Conservation (phyloP, 2,888 invertebrate genomes). For the Acanthosepion esculentum region DNA sequence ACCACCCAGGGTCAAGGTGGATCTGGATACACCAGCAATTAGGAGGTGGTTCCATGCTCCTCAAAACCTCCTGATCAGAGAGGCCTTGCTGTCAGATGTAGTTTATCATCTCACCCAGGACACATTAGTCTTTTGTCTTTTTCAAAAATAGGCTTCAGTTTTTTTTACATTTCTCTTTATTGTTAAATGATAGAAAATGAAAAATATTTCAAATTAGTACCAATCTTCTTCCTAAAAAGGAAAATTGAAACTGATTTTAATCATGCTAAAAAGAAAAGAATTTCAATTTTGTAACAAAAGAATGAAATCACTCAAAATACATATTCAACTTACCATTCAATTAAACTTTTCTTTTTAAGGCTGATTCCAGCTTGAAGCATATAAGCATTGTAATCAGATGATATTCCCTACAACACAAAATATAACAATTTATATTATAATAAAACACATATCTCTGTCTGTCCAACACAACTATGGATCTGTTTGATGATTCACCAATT, state of each 20-base stretch:
- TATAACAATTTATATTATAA: not conserved
- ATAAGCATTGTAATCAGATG: conserved; percentile 75
- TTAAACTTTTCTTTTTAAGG: conserved; percentile 62
- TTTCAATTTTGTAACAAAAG: not conserved
- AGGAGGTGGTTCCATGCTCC: too few species aligned
- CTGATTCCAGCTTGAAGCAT: conserved; percentile 79
- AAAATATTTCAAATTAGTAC: not conserved
- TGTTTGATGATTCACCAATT: too few species aligned
- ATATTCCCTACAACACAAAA: conserved; percentile 67
- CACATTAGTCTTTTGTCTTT: too few species aligned
- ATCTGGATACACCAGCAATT: too few species aligned
- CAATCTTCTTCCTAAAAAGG: too few species aligned
- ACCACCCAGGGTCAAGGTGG: too few species aligned
- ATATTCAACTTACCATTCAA: conserved; percentile 66
- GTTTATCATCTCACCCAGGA: too few species aligned
- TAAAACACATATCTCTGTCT: not conserved
- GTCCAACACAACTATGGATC: not conserved
- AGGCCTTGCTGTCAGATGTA: too few species aligned
- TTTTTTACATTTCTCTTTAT: too few species aligned
- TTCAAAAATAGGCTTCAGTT: too few species aligned
- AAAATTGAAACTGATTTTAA: not conserved
- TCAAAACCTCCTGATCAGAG: too few species aligned
- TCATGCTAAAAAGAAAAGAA: not conserved
- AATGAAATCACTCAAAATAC: not conserved
- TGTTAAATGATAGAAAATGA: not conserved